phyloP scores from a whole-genome alignment of 2,888 invertebrate genomes.

The Eristalinus sepulchralis region DNA sequence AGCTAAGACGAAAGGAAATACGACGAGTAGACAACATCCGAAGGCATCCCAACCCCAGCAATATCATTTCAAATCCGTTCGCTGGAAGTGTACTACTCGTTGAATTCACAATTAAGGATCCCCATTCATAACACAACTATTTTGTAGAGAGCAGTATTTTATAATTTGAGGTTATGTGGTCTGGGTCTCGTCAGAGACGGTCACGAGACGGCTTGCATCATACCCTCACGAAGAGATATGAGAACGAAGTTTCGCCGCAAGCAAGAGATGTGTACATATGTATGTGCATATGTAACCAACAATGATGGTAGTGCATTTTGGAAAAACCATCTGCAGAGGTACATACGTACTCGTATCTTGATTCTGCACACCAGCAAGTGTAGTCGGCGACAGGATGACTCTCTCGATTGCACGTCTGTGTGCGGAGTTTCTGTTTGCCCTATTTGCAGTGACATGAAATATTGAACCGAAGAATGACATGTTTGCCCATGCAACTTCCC shows the following conservation, averaged over 20 bases:
- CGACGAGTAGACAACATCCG: neutral
- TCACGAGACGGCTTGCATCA: constrained; percentile 24
- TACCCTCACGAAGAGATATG: constrained; percentile 21
- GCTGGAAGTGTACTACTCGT: constrained; percentile 4
- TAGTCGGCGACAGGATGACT: constrained; percentile 1
- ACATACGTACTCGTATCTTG: constrained; percentile 20
- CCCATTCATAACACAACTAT: constrained; percentile 5
- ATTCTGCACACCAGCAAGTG: neutral
- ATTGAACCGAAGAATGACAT: constrained; percentile 63
- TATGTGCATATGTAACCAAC: neutral
- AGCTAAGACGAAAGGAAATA: constrained; percentile 26
- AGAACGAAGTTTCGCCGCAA: constrained; percentile 47
- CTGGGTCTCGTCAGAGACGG: constrained; percentile 12
- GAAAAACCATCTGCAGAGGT: constrained; percentile 44
- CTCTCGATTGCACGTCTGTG: constrained; percentile 18
- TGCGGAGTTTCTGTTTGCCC: constrained; percentile 52
- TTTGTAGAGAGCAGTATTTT: constrained; percentile 43
- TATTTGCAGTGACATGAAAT: constrained; percentile 65
- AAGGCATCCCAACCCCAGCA: constrained; percentile 10
- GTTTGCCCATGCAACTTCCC: constrained; percentile 38
- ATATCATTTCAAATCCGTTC: constrained; percentile 26
- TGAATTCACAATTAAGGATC: constrained; percentile 31
- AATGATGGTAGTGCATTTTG: constrained; percentile 43
- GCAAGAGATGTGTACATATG: constrained; percentile 5
- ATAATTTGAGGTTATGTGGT: constrained; percentile 62